Base-by-base conservation (phyloP, 2,797 vertebrate species). In the Tolypeutes matacus region DNA sequence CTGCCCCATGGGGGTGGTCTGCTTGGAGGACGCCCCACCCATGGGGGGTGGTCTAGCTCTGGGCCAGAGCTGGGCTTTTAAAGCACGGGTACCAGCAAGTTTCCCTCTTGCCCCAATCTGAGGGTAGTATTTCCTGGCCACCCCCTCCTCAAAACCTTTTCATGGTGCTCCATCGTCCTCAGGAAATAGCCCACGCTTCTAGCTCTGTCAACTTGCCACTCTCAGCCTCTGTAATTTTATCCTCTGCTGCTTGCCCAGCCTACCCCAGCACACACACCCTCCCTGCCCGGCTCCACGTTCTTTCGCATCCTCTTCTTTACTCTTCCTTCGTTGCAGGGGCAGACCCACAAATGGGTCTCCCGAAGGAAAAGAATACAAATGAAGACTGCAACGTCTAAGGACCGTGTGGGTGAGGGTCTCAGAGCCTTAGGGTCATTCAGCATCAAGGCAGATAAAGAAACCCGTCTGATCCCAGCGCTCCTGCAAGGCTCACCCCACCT, bases 1-100 rank as follows among this genome's bases (percentile, higher is more conserved):
- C 60, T 0, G 0, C 7, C 13, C 36, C 1, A 0, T 13, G 14
- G 4, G 42, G 14, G 51, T 46, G 46, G 46, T 11, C 13, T 53
- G 51, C 14, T 9, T 53, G 51, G 13, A 51, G 51, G 51, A 53
- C 5, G 51, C 51, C 51, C 51, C 51, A 14, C 51, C 51, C 51
- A 14, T 65, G 9, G 15, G 25, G 21, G 17, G 42, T 60, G 12
- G 2, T 0, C 0, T 0, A 7, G 53, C 60, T 12, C 39, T 6
- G 15, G 34, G 34, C 49, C 39, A 7, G 18, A 20, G 10, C 53
- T 11, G 65, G n/a, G 46, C 72, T 84, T 72, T 34, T 56, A 10
- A 56, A 15, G 3, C 62, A 27, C 31, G 12, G 75, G n/a, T 42
- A 39, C 46, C 25, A 58, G 23, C 9, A 1, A 5, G 23, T 7